Percentiles rank a stretch among this genome's conserved stretches.
These are phyloP conservation scores for mouse (Mus musculus) DNA, from an alignment of 2,113 vertebrate genomes.

Conservation along the genomic window GRCm39 chr10:39407501-39408000, in stretches of 20 bases:
- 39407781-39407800: background rate
- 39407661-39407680: background rate
- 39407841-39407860: slow-evolving; percentile 69
- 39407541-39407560: slow-evolving; percentile 68
- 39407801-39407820: background rate
- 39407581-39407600: background rate
- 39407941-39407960: slow-evolving; percentile 10
- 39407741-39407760: slow-evolving; percentile 37
- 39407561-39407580: background rate
- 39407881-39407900: slow-evolving; percentile 25
- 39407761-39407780: slow-evolving; percentile 2
- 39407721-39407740: slow-evolving; percentile 3
- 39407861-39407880: slow-evolving; percentile 70
- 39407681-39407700: background rate
- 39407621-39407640: background rate
- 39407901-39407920: slow-evolving; percentile 50
- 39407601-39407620: background rate
- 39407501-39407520: slow-evolving; percentile 48
- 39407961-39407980: slow-evolving; percentile 39
- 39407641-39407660: background rate
- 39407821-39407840: background rate
- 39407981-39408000: slow-evolving; percentile 78
- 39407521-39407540: background rate
- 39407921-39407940: slow-evolving; percentile 26
- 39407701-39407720: background rate